phyloP scores from a whole-genome alignment of 2,888 invertebrate species.

The Andrena fulva region DNA sequence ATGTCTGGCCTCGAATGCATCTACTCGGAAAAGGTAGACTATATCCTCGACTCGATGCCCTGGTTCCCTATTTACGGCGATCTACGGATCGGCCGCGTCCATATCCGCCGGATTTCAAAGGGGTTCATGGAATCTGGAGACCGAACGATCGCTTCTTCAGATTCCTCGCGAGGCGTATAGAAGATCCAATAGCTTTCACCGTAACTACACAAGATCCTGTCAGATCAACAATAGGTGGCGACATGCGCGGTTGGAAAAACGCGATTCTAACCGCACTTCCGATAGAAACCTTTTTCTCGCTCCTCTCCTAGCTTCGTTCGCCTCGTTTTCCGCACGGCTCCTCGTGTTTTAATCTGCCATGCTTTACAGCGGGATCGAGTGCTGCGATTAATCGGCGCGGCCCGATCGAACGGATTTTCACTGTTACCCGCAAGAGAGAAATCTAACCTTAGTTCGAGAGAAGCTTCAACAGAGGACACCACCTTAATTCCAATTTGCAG shows the following conservation, averaged over 20 bases:
- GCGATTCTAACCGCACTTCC: constrained; percentile 78
- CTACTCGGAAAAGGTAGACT: constrained; percentile 49
- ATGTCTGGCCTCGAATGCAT: constrained; percentile 86
- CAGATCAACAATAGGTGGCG: constrained; percentile 81
- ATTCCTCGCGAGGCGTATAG: constrained; percentile 61
- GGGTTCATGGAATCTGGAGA: constrained; percentile 31
- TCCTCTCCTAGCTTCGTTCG: background rate
- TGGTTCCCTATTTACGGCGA: constrained; percentile 21
- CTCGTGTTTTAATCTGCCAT: constrained; percentile 15
- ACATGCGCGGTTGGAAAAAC: constrained; percentile 76
- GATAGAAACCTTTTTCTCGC: constrained; percentile 29
- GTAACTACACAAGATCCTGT: constrained; percentile 71
- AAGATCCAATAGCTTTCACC: constrained; percentile 80
- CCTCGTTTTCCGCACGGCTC: background rate
- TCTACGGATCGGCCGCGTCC: constrained; percentile 33
- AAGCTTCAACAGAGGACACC: constrained; percentile 80
- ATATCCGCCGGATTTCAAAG: constrained; percentile 3
- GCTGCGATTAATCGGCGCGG: background rate
- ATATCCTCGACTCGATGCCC: constrained; percentile 34
- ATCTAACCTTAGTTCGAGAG: constrained; percentile 75
- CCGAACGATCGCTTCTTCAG: constrained; percentile 36
- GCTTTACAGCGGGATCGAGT: background rate
- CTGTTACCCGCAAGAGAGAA: constrained; percentile 58
- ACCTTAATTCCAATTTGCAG: constrained; percentile 63
- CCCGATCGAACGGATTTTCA: constrained; percentile 8